A percentile compares a stretch with the other conserved stretches of the same genome.
Evolutionary conservation across 2,113 vertebrate species (phyloP).

Genomic region (Alethe castanea): DNA sequence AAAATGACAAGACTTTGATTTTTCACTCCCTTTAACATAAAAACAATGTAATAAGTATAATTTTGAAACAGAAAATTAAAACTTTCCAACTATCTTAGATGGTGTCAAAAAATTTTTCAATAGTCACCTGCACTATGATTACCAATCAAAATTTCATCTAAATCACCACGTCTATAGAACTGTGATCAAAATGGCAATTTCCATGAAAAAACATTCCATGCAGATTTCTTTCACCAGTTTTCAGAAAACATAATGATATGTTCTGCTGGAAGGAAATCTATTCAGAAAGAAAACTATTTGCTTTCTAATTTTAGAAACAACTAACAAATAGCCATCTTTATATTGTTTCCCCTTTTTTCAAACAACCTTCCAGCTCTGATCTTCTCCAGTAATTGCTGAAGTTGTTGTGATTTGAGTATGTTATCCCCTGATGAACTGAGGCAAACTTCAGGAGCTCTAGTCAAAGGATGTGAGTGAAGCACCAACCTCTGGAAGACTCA

Average conservation of each 20-base stretch:
- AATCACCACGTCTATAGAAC: neutral
- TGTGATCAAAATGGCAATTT: neutral
- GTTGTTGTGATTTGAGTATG: neutral
- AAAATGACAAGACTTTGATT: neutral
- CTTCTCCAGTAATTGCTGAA: neutral
- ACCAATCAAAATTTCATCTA: neutral
- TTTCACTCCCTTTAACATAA: neutral
- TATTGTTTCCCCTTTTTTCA: neutral
- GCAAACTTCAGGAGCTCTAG: neutral
- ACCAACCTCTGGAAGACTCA: neutral
- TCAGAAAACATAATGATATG: neutral
- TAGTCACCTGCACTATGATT: neutral
- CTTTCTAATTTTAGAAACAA: neutral
- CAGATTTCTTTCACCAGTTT: neutral
- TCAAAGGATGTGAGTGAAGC: constrained; percentile 5
- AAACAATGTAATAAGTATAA: neutral
- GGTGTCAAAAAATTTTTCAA: neutral
- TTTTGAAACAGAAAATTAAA: neutral
- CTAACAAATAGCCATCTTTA: neutral
- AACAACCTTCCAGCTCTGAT: neutral
- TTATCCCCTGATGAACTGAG: neutral
- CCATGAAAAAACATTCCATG: neutral
- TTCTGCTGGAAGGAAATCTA: neutral
- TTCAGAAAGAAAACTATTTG: neutral
- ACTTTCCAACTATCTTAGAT: neutral